Percentiles rank a stretch among this genome's conserved stretches.
Evolutionary conservation across 1,140 invertebrate species (phyloP).

Genomic region (Nymphalis io): DNA sequence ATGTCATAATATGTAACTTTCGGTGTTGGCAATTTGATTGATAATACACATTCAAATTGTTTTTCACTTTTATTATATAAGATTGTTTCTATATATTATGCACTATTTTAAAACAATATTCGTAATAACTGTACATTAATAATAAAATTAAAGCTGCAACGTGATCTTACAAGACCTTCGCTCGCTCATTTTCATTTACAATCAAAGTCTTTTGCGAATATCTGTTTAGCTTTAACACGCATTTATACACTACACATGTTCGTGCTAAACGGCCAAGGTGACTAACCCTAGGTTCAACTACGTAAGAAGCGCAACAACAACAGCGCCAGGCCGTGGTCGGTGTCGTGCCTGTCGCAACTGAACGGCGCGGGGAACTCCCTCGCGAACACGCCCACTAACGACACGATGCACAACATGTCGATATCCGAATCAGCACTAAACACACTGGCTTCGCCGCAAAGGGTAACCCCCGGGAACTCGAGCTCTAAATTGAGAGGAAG

Average conservation of each 20-base stretch:
- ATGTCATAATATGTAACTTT: background rate
- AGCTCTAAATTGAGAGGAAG: conserved; percentile 72
- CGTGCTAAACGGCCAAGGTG: conserved; percentile 46
- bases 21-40: conserved; percentile 5
- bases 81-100: background rate
- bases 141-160: background rate
- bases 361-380: conserved; percentile 63
- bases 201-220: background rate
- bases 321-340: conserved; percentile 89
- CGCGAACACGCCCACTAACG: conserved; percentile 82
- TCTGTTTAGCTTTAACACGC: background rate
- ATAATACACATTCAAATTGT: background rate
- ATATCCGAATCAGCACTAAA: conserved; percentile 94
- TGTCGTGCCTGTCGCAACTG: conserved; percentile 89
- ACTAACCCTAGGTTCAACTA: conserved; percentile 69
- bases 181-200: background rate
- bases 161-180: background rate
- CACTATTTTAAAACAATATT: background rate
- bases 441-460: conserved; percentile 81
- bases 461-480: conserved; percentile 67
- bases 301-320: conserved; percentile 76
- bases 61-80: background rate
- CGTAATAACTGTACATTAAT: background rate
- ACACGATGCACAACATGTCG: conserved; percentile 80
- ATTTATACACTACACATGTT: conserved; percentile 19